Base-by-base conservation (phyloP, 2,888 invertebrate species). In the Caenorhabditis macrosperma region DNA sequence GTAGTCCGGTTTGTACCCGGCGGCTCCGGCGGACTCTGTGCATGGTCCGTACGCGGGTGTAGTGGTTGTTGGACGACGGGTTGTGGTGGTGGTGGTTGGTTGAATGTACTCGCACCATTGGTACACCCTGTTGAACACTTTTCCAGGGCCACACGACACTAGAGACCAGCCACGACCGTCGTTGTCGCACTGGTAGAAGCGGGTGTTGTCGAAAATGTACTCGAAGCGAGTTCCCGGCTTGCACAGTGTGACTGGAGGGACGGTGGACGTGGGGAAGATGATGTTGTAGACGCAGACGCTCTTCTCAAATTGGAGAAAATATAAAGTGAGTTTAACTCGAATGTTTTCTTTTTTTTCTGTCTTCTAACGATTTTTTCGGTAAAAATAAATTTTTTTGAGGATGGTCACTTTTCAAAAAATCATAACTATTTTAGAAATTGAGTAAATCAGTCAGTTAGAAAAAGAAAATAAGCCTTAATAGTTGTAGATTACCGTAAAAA, bases 31-130 rank as follows among this genome's bases (percentile, higher is more conserved):
- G 5, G 41, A 30, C 41, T 74, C 74, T 9, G 4, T 41, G 20
- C 74, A 74, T 24, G 48, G 3, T 41, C 64, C 74, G 33, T 74
- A 59, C 17, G 35, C 46, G n/a, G 55, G 57, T 26, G 72, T 63
- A 0, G 63, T 50, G 0, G 59, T 55, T 7, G 61, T 35, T 7
- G 68, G 22, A 4, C 38, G 54, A 5, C 28, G 24, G 20, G 5
- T 22, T 1, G 48, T 35, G 17, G 69, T 48, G 35, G 59, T 50
- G 48, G 33, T 48, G 26, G 48, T 48, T 7, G n/a, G 28, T 5
- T 38, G 38, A n/a, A n/a, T n/a, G 38, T 38, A 12, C 12, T 12
- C 12, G 38, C 15, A 2, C 15, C 5, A 15, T 10, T 12, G 17
- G 44, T 2, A 44, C 17, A 5, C 9, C 44, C n/a, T 2, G 10